Conservation (phyloP, 2,888 invertebrate species). For the Spodoptera littoralis region DNA sequence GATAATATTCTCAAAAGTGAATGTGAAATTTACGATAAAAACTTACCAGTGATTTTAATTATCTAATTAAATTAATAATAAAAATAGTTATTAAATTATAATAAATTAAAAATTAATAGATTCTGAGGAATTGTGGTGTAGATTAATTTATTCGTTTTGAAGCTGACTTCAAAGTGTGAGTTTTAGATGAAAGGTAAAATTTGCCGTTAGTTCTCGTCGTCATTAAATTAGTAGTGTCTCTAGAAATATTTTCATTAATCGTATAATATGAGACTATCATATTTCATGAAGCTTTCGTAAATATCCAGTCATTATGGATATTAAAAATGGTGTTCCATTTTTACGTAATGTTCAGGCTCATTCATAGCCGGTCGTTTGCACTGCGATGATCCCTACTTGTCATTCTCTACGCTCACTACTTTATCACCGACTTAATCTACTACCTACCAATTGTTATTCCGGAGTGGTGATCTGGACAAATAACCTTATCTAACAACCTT, state of each 20-base stretch:
- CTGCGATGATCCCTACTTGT: conserved; percentile 53
- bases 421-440: conserved; percentile 53
- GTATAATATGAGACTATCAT: conserved; percentile 1
- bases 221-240: too few relatives aligned
- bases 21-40: conserved; percentile 45
- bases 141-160: conserved; percentile 13
- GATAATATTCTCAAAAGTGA: conserved; percentile 40
- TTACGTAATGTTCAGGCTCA: conserved; percentile 24
- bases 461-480: conserved; percentile 36
- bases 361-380: conserved; percentile 39
- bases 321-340: conserved; percentile 21
- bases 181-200: conserved; percentile 19
- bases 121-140: conserved; percentile 15
- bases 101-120: background rate
- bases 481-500: conserved; percentile 28
- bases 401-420: conserved; percentile 51
- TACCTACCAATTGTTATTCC: conserved; percentile 51
- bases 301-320: background rate
- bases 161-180: conserved; percentile 9
- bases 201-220: too few relatives aligned
- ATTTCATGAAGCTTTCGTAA: background rate
- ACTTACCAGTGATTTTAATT: conserved; percentile 36
- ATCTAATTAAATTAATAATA: background rate
- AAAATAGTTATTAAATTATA: background rate
- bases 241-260: background rate